phyloP scores from a whole-genome alignment of 1,140 invertebrate genomes.

The Drosophila erecta region DNA sequence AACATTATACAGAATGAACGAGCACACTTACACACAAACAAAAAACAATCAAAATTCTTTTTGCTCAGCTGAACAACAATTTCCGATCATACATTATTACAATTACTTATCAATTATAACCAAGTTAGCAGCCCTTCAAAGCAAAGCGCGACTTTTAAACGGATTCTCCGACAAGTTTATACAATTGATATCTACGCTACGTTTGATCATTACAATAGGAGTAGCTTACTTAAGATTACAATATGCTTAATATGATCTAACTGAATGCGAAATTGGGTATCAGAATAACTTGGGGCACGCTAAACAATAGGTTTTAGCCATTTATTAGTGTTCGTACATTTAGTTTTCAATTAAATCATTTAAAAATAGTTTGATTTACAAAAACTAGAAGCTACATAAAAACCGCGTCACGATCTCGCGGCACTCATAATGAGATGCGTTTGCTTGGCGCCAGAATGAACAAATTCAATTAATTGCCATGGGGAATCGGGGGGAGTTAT shows the following conservation, averaged over 20 bases:
- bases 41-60: constrained; percentile 10
- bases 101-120: constrained; percentile 6
- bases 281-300: constrained; percentile 8
- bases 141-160: constrained; percentile 8
- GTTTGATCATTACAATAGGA: constrained; percentile 7
- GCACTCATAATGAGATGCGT: constrained; percentile 63
- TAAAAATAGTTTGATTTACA: constrained; percentile 66
- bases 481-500: constrained; percentile 27
- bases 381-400: constrained; percentile 76
- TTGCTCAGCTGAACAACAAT: constrained; percentile 2
- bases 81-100: constrained; percentile 9
- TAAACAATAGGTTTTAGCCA: constrained; percentile 65
- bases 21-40: constrained; percentile 8
- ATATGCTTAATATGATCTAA: constrained; percentile 2
- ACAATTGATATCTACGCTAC: constrained; percentile 5
- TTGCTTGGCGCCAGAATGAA: constrained; percentile 56
- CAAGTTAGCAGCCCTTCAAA: constrained; percentile 10
- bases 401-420: constrained; percentile 58
- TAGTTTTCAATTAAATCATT: constrained; percentile 67
- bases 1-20: constrained; percentile 9
- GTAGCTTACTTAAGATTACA: constrained; percentile 1
- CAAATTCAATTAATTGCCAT: constrained; percentile 62
- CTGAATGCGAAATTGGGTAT: neutral
- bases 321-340: constrained; percentile 78
- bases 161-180: constrained; percentile 2